Percentiles rank a stretch among this genome's conserved stretches.
Evolutionary conservation across 2,888 invertebrate genomes (phyloP).

Genomic region (Oxycera nigricornis): DNA sequence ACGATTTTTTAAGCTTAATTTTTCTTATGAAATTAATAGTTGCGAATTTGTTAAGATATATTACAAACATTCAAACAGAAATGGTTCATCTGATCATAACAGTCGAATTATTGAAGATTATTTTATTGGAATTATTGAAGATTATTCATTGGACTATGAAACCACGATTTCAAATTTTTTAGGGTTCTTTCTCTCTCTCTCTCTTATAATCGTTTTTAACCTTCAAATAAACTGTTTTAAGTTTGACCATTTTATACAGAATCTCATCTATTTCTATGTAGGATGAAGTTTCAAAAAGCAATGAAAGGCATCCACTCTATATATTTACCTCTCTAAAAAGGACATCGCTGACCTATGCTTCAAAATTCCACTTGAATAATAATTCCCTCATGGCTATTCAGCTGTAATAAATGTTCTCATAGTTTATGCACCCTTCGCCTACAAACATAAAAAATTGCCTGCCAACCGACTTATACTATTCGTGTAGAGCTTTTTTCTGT

Average conservation of each 20-base stretch:
- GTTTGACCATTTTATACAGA: neutral
- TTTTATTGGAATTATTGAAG: no score
- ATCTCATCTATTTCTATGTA: neutral
- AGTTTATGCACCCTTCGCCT: constrained; percentile 37
- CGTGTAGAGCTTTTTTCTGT: neutral
- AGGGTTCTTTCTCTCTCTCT: neutral
- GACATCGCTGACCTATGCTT: neutral
- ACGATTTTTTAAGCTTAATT: no score
- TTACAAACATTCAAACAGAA: no score
- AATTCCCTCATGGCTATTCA: constrained; percentile 15
- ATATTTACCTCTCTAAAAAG: no score
- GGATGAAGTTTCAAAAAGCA: neutral
- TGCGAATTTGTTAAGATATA: no score
- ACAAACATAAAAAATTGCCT: constrained; percentile 33
- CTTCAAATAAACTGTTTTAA: no score
- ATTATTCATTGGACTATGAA: no score
- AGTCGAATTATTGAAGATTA: no score
- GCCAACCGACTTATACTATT: neutral
- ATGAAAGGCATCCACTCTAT: neutral
- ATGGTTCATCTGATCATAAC: no score
- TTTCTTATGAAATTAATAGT: no score
- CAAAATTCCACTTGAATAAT: neutral
- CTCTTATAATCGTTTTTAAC: neutral
- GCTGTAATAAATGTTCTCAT: constrained; percentile 20
- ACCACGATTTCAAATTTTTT: neutral